Evolutionary conservation across 2,888 invertebrate genomes (phyloP), one percentile per base, ranked within the genome.

Genomic region (Idaea straminata): DNA sequence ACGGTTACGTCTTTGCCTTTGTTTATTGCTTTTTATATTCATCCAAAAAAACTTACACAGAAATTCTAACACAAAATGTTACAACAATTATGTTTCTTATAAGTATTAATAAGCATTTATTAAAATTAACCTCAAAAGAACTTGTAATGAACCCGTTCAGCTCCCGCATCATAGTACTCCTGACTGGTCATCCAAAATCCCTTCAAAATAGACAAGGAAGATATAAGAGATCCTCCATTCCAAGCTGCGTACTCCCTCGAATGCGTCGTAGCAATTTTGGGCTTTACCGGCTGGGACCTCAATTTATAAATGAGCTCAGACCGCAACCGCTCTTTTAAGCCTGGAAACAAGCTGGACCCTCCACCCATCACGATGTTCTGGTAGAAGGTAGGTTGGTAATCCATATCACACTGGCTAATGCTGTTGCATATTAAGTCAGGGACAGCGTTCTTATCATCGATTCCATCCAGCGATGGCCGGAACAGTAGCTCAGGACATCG

Each of bases 211-310:
- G 96, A 96, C 79, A 98, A 93, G 6, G 98, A 97, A 65, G 98
- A 98, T 84, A 99, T 91, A 89, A 99, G 98, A 83, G 98, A 98
- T 65, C 98, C 98, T 83, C 99, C 99, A 92, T 97, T 97, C 98
- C 98, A 99, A 74, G 98, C 97, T 78, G 98, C 97, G 93, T 97
- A 97, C 84, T 98, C 97, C 85, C 98, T 95, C 91, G 97, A 97
- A 67, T 97, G 96, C 75, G 97, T 96, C 68, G 13, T 47, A 85
- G 98, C 87, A 5, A 90, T 76, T 0, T 71, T 96, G 86, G 96
- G 96, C 89, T 95, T 96, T 15, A 86, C 96, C 95, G 88, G 96
- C 95, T 88, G 75, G 69, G 15, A 77, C 35, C 72, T 72, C 1
- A 80, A 62, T 34, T 72, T 96, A 94, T 83, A 95, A 94, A 76